phyloP scores from a whole-genome alignment of 2,113 vertebrate species.

The Semnornis frantzii region DNA sequence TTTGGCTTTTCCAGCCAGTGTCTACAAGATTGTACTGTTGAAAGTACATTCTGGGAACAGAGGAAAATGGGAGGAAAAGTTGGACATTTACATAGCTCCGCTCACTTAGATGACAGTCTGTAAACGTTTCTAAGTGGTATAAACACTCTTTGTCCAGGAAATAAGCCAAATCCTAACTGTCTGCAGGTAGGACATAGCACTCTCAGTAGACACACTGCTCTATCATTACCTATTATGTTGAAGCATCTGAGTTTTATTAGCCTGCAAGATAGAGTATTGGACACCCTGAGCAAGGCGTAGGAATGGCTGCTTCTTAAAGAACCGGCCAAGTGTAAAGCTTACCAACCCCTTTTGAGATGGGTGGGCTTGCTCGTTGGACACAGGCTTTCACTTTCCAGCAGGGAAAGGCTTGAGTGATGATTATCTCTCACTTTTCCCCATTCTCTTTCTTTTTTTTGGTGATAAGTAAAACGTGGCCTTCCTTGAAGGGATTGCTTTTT shows the following conservation, averaged over 20 bases:
- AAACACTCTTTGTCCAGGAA: conserved; percentile 35
- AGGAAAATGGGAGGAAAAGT: neutral
- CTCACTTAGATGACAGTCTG: neutral
- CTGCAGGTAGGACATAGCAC: conserved; percentile 36
- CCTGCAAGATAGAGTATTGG: neutral
- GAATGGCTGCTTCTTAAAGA: neutral
- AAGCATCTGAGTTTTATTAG: conserved; percentile 53
- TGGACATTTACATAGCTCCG: neutral
- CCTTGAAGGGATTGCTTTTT: conserved; percentile 61
- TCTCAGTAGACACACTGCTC: neutral
- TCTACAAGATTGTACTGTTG: neutral
- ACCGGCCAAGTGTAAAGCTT: neutral
- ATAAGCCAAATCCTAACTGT: conserved; percentile 36
- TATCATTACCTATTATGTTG: conserved; percentile 20
- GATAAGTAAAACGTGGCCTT: conserved; percentile 50
- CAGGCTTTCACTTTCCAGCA: conserved; percentile 33
- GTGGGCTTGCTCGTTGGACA: conserved; percentile 43
- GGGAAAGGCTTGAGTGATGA: conserved; percentile 53
- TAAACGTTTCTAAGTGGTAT: conserved; percentile 3
- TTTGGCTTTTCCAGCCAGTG: neutral
- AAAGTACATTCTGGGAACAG: neutral
- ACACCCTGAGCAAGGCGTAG: neutral
- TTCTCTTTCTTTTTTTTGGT: conserved; percentile 14
- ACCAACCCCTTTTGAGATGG: conserved; percentile 32
- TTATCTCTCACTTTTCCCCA: conserved; percentile 56